A percentile compares a stretch with the other conserved stretches of the same genome.
Conservation (phyloP, 2,113 vertebrate genomes). For the Pelusios castaneus region DNA sequence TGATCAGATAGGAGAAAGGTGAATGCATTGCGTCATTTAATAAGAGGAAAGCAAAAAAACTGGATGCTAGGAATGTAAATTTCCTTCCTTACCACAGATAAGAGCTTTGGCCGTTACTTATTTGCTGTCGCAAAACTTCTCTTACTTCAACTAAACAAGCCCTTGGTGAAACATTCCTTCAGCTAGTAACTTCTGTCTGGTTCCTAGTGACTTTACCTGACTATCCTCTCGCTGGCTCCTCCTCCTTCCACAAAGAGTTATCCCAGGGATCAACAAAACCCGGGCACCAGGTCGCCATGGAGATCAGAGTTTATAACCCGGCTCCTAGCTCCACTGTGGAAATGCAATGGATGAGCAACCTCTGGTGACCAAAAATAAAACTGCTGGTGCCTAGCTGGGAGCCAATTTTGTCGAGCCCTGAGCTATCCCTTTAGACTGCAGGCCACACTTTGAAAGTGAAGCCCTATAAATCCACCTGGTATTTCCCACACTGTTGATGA, state of each 20-base stretch:
- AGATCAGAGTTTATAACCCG: no score
- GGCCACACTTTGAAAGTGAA: background rate
- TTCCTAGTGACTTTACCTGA: fast-evolving
- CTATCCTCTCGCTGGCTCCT: background rate
- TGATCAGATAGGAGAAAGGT: background rate
- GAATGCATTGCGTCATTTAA: background rate
- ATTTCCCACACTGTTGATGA: background rate
- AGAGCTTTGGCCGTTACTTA: background rate
- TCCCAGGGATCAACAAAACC: no score
- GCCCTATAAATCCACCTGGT: background rate
- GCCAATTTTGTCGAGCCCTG: no score
- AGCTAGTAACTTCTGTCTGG: fast-evolving
- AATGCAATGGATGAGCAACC: no score
- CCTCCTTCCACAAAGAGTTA: fast-evolving
- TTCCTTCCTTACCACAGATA: background rate
- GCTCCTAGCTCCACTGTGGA: no score
- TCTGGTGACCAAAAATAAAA: no score
- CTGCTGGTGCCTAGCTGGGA: no score
- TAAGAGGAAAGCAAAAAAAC: background rate
- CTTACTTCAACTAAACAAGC: background rate
- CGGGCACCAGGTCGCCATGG: no score
- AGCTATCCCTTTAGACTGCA: background rate
- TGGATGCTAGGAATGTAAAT: background rate
- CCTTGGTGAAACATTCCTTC: background rate
- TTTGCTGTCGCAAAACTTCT: background rate